These are phyloP conservation scores for Polyploca ridens DNA, from an alignment of 2,888 invertebrate genomes.

Conservation along the genomic window DNA sequence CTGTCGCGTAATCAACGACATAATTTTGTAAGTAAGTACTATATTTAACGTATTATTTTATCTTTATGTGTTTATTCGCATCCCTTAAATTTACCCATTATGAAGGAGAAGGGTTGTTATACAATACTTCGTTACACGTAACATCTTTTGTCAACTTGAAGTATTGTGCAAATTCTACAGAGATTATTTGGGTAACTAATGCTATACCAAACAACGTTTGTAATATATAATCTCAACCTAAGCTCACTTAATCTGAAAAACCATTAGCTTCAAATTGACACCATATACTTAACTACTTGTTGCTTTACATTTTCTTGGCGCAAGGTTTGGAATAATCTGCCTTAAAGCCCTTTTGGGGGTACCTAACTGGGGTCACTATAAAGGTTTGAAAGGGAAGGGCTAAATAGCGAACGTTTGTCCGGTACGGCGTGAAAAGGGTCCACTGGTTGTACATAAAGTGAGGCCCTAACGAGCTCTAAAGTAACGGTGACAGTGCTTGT, in stretches of 20 bases:
- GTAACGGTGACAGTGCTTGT: slow-evolving; percentile 34
- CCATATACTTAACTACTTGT: slow-evolving; percentile 31
- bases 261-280: slow-evolving; percentile 33
- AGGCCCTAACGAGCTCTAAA: slow-evolving; percentile 44
- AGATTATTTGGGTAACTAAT: no score
- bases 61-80: slow-evolving; percentile 4
- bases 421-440: slow-evolving; percentile 44
- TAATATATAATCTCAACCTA: no score
- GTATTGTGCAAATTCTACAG: no score
- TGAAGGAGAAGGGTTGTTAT: neutral
- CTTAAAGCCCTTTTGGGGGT: slow-evolving; percentile 36
- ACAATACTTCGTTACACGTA: neutral
- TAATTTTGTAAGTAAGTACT: neutral
- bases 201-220: no score
- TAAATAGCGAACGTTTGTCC: slow-evolving; percentile 53
- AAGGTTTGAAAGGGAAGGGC: slow-evolving; percentile 41
- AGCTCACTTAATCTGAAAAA: slow-evolving; percentile 23
- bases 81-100: neutral
- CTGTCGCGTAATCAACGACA: slow-evolving; percentile 14
- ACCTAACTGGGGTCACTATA: slow-evolving; percentile 36
- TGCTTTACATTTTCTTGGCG: slow-evolving; percentile 34
- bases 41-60: slow-evolving; percentile 5
- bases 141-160: neutral
- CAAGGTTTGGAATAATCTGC: slow-evolving; percentile 34
- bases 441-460: slow-evolving; percentile 41